Evolutionary conservation across 2,797 vertebrate genomes (phyloP), one percentile per base, ranked within the genome.

Genomic region (Myripristis murdjan): DNA sequence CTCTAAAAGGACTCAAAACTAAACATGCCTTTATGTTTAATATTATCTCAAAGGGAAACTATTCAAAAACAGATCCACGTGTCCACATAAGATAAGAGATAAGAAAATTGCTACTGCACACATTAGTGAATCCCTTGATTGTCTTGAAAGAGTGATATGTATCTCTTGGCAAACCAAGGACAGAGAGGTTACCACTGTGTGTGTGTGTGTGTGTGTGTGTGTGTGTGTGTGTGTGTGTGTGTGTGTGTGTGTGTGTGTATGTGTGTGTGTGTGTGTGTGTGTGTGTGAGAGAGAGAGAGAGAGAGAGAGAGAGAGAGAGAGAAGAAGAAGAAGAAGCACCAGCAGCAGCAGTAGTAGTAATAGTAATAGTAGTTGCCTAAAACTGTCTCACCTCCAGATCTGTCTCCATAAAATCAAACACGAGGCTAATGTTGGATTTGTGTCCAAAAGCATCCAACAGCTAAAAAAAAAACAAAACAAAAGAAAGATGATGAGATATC

Each of bases 351-450:
- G n/a, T n/a, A n/a, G n/a, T n/a, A n/a, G n/a, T n/a, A n/a, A n/a
- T n/a, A n/a, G n/a, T n/a, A n/a, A n/a, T n/a, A n/a, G n/a, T n/a
- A n/a, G n/a, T n/a, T n/a, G n/a, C n/a, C n/a, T 41, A 20, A 22
- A 28, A 18, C n/a, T 3, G 0, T 54, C 83, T 90, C 92, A 99
- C 98, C 97, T 99, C 98, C 57, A 99, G 88, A 88, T 99, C 98
- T 0, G 97, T 99, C 93, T 99, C 98, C 98, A 99, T 99, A 88
- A 95, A 99, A 85, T 99, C 98, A 95, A 99, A 99, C 72, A 99
- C 97, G 64, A 99, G 91, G 66, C 97, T 99, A 89, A 99, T 99
- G 86, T 98, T 99, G 9, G 97, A 99, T 92, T 99, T 99, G 89
- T 99, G 97, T 79, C 98, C 97, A 87, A 99, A 99, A 3, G 97